Conservation (phyloP, 2,113 vertebrate genomes). For the Corynorhinus townsendii region DNA sequence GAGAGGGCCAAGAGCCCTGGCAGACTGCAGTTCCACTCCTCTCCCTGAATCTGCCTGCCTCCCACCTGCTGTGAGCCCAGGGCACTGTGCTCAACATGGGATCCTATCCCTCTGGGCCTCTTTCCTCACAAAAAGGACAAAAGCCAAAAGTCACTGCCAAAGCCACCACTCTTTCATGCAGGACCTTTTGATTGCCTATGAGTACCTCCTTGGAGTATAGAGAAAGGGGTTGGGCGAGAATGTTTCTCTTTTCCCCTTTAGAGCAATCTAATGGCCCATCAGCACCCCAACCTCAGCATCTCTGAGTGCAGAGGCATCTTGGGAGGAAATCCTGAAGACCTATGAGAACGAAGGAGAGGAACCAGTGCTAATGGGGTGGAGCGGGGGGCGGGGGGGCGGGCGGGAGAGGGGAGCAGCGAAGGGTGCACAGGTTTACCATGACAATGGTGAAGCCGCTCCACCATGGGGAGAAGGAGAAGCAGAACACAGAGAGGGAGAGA, state of each 20-base stretch:
- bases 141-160: background rate
- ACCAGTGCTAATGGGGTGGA: accelerated
- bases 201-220: background rate
- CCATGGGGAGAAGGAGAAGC: background rate
- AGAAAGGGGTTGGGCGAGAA: background rate
- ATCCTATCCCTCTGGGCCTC: background rate
- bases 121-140: background rate
- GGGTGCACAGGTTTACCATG: background rate
- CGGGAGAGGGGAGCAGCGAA: accelerated
- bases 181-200: background rate
- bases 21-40: accelerated
- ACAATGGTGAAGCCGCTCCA: background rate
- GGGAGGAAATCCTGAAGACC: background rate
- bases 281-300: background rate
- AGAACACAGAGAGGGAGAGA: background rate
- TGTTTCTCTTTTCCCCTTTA: background rate
- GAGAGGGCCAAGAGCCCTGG: background rate
- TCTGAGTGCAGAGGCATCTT: background rate
- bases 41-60: background rate
- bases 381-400: accelerated
- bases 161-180: background rate
- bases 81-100: background rate
- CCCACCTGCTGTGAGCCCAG: background rate
- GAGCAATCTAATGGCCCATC: background rate
- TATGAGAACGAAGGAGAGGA: background rate